A percentile compares a stretch with the other conserved stretches of the same genome.
These are phyloP conservation scores for Zaprionus capensis DNA, from an alignment of 1,140 invertebrate species.

Conservation along the genomic window DNA sequence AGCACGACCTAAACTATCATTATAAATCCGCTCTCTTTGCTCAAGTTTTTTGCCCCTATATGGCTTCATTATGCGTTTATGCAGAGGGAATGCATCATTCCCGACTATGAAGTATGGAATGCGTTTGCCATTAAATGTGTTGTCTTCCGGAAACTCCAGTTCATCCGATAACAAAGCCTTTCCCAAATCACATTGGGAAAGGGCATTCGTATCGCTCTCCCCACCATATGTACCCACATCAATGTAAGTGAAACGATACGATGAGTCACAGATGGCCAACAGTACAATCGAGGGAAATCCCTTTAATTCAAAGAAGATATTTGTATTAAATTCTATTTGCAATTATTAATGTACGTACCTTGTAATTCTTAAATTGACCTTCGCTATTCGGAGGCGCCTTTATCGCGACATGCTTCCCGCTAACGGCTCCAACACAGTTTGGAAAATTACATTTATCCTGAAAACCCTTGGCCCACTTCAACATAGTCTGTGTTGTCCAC, in stretches of 20 bases:
- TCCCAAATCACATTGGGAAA: slow-evolving; percentile 7
- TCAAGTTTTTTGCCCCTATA: neutral
- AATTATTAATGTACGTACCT: neutral
- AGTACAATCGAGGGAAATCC: neutral
- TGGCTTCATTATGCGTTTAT: neutral
- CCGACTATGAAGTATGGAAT: slow-evolving; percentile 16
- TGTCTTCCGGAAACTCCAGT: slow-evolving; percentile 1
- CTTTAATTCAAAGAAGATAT: too few relatives aligned
- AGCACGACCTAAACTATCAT: neutral
- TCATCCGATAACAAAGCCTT: neutral
- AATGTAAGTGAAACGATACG: slow-evolving; percentile 14
- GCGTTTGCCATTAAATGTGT: neutral
- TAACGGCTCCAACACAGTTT: neutral
- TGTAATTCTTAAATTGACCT: slow-evolving; percentile 5
- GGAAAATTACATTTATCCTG: neutral
- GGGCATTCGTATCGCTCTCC: slow-evolving; percentile 7
- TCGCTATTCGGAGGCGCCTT: neutral
- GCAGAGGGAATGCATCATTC: slow-evolving; percentile 10
- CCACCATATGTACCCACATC: slow-evolving; percentile 2
- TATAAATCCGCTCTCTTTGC: neutral
- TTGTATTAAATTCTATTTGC: neutral
- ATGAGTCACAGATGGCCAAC: neutral
- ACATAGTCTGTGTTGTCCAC: neutral
- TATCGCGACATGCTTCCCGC: neutral
- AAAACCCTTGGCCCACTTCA: neutral